Base-by-base conservation (phyloP, 2,888 invertebrate species). In the Eudasyphora cyanicolor region DNA sequence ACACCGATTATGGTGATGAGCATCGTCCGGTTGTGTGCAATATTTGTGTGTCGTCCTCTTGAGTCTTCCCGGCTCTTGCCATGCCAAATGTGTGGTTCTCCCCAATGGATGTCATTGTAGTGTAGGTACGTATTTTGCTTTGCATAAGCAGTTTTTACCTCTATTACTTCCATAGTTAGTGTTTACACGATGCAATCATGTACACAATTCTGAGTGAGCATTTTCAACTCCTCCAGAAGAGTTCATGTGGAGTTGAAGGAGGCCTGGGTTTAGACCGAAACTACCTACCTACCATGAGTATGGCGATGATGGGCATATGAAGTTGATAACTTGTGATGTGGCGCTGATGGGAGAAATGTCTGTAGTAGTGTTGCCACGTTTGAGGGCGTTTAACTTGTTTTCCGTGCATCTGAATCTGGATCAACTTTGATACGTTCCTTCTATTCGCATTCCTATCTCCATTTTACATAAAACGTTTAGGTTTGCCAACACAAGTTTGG, bases 401-500 rank as follows among this genome's bases (percentile, higher is more conserved):
- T 24, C 19, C 21, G 21, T 27, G 60, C 27, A 60, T 60, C 29
- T 60, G 60, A 60, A 60, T 60, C 17, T 60, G 29, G 60, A 60
- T 60, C 60, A 60, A 57, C 14, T 27, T 27, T n/a, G n/a, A n/a
- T n/a, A n/a, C n/a, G n/a, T n/a, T n/a, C n/a, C n/a, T n/a, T n/a
- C n/a, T n/a, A n/a, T n/a, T n/a, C n/a, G n/a, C 64, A 38, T 51
- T 7, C 51, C n/a, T n/a, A 51, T 51, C 14, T 57, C 12, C 49
- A 49, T 6, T 62, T 32, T 32, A 70, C 60, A 51, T 35, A 35
- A 32, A 32, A 69, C 69, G 69, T 69, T 69, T 49, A 35, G 67
- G 76, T n/a, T n/a, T n/a, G n/a, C n/a, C n/a, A 14, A 29, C 27
- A 76, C 76, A 83, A 81, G 64, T 78, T 81, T 75, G 60, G 69